Base-by-base conservation (phyloP, 2,888 invertebrate species). In the Apodemia hepburni region DNA sequence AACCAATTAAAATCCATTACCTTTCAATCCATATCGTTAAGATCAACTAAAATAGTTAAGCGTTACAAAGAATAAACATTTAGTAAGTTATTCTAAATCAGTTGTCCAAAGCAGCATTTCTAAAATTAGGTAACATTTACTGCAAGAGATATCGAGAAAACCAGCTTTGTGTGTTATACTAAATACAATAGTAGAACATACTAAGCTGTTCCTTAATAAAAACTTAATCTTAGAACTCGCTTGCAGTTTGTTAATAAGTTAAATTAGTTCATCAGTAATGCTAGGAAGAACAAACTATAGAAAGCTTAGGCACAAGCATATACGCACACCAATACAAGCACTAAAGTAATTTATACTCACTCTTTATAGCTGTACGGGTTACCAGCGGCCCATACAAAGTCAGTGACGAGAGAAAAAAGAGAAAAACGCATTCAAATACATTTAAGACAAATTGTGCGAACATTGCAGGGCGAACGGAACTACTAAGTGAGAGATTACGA, bases 321-420 rank as follows among this genome's bases (percentile, higher is more conserved):
- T 84, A 87, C 79, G 86, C 89, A 91, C 89, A 88, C 76, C 73
- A 77, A 86, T 79, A 86, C 82, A 90, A 86, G 90, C 93, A 93
- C 92, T 93, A 90, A 84, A 92, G 91, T 92, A 92, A 88, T 85
- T 84, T 90, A 92, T 94, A 94, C 94, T 94, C 93, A 94, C 94
- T 94, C 93, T 93, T 93, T 83, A 92, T 85, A 81, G 92, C 94
- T 94, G 94, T 92, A 90, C 88, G 89, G 92, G 88, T 93, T 92
- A 93, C 94, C 93, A 92, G 93, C 93, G 89, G 93, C 93, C 93
- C 93, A 94, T 94, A 92, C 93, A 94, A 94, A 93, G 93, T 93
- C 93, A 93, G 92, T 93, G 92, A 93, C 93, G 88, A 90, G 91
- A 92, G 91, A 92, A 92, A 92, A 92, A 92, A 92, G 91, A 90